phyloP scores from a whole-genome alignment of 2,113 vertebrate species.

The Panthera leo region DNA sequence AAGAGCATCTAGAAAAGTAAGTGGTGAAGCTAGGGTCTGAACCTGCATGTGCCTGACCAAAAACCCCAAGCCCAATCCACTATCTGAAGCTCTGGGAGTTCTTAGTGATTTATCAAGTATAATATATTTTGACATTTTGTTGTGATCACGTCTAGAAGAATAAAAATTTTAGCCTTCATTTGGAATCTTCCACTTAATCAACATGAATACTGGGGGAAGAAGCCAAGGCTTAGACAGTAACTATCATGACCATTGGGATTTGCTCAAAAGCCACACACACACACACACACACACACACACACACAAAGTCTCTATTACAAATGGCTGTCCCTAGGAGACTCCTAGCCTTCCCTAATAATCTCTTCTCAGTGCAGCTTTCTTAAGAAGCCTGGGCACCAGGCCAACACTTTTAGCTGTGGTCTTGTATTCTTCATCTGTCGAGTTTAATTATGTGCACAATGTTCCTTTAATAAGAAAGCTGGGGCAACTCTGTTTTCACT shows the following conservation, averaged over 20 bases:
- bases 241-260: not conserved
- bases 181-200: constrained; percentile 29
- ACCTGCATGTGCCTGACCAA: not conserved
- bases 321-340: constrained; percentile 19
- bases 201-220: not conserved
- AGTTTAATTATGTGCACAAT: constrained; percentile 66
- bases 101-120: not conserved
- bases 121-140: not conserved
- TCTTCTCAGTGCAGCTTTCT: constrained; percentile 55
- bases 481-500: constrained; percentile 32
- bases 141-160: constrained; percentile 17
- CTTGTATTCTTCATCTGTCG: constrained; percentile 63
- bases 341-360: not conserved
- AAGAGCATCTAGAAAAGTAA: not conserved
- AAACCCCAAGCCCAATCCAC: not conserved
- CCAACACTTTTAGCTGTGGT: constrained; percentile 64
- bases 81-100: not conserved
- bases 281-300: too few relatives aligned
- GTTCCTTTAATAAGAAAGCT: constrained; percentile 60
- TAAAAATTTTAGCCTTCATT: not conserved
- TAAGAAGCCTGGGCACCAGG: constrained; percentile 65
- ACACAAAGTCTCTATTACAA: not conserved
- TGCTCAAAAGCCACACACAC: not conserved
- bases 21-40: not conserved
- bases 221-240: not conserved